Evolutionary conservation across 2,888 invertebrate species (phyloP), one percentile per base, ranked within the genome.

Genomic region (Clepsis dumicolana): DNA sequence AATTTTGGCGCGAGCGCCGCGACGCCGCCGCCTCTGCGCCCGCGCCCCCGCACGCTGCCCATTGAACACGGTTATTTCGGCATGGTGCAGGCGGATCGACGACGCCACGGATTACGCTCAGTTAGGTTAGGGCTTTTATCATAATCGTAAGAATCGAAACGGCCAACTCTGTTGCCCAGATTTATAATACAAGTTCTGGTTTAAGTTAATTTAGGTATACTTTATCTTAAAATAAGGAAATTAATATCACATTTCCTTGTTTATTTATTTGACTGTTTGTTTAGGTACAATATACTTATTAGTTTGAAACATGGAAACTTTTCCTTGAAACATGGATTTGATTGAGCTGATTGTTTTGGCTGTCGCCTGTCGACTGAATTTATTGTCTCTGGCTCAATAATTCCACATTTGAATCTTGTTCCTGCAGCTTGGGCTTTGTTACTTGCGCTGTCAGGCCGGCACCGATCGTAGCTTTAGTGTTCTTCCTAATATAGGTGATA

Each of bases 1-100:
- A 93, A 93, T 93, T 93, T 90, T 88, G 92, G 93, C 92, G 89
- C 87, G 90, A 91, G 91, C 92, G 91, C 90, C 90, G 89, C 91
- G 86, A 85, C 87, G 88, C 76, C 41, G 53, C 82, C 83, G 80
- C 87, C 86, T 87, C 86, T 85, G 80, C 86, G 74, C 84, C 77
- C 80, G 83, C 82, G 82, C 79, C 82, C 79, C 44, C 44, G 44
- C 44, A 44, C 82, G 76, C 83, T 84, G 84, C 86, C 89, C 93
- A 92, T 92, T 92, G 91, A 92, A 91, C 85, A 91, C 84, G 84
- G 88, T 90, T 92, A 91, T 91, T 92, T 91, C 88, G 87, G 90
- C 90, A 77, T 83, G 82, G 73, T 71, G 71, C 74, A 67, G 71
- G 75, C 81, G 83, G 84, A 87, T 85, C 84, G 85, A 82, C 62